A percentile compares a stretch with the other conserved stretches of the same genome.
These are phyloP conservation scores for Drosophila borealis DNA, from an alignment of 2,888 invertebrate species.

Conservation along the genomic window DNA sequence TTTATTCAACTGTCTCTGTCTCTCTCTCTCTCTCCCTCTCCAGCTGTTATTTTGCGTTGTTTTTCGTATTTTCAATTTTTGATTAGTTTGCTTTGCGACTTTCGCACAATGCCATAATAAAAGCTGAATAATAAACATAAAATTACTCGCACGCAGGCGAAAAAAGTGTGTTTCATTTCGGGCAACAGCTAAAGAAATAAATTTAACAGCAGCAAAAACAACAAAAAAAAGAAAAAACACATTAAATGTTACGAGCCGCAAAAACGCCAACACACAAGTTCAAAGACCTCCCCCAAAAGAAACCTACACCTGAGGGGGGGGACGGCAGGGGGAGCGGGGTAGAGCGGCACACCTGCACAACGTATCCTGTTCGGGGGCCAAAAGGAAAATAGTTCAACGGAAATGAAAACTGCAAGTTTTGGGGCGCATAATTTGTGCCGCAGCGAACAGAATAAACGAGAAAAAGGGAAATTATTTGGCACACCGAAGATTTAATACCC, in stretches of 20 bases:
- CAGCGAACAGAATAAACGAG: background rate
- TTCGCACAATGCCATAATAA: constrained; percentile 21
- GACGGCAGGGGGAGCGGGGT: background rate
- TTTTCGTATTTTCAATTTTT: constrained; percentile 2
- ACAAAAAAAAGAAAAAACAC: constrained; percentile 14
- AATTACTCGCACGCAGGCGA: constrained; percentile 43
- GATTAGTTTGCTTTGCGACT: constrained; percentile 27
- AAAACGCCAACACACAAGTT: constrained; percentile 66
- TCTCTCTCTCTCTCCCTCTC: constrained; percentile 6
- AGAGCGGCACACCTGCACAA: constrained; percentile 17
- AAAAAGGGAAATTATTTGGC: background rate
- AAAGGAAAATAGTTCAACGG: constrained; percentile 64
- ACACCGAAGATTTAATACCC: background rate
- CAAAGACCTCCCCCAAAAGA: constrained; percentile 57
- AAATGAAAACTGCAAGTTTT: constrained; percentile 66
- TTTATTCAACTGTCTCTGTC: constrained; percentile 29
- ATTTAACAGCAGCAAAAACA: constrained; percentile 22
- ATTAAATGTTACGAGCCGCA: constrained; percentile 67
- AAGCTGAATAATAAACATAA: constrained; percentile 32
- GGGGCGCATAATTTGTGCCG: constrained; percentile 32
- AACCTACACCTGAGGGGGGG: background rate
- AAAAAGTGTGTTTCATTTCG: constrained; percentile 65
- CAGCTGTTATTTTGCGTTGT: constrained; percentile 24
- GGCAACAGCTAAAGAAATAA: constrained; percentile 58
- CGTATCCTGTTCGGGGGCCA: constrained; percentile 24